Base-by-base conservation (phyloP, 2,113 vertebrate genomes). In the Hystrix cristata region DNA sequence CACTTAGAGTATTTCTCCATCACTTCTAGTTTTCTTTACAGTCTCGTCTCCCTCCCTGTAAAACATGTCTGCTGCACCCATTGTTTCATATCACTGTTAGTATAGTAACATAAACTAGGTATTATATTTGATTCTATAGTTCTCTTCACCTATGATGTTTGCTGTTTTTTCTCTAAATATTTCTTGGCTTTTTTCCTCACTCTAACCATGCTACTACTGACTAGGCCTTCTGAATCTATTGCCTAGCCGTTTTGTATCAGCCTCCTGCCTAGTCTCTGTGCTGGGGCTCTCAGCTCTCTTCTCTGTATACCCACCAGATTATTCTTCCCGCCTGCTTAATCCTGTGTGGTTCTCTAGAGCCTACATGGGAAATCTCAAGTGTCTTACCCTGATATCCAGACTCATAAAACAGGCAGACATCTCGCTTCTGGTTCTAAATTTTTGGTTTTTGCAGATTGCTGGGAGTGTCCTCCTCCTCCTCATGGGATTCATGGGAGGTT, bases 381-480 rank as follows among this genome's bases (percentile, higher is more conserved):
- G 13, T 76, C 12, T 67, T 48, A 27, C 18, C 38, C 34, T 51
- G 10, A 38, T 59, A 15, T 7, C 9, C 55, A 69, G 23, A 34
- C 12, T 67, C 34, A 82, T 76, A 14, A 51, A 31, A 23, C 1
- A 62, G 10, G 14, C 64, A 23, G 57, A 87, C 12, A 16, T 62
- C 80, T 92, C 71, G 60, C 19, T 4, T 76, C 53, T 76, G 7
- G 7, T 38, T 78, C 31, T 25, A n/a, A 23, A 7, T 29, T 82
- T 84, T 86, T 65, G 59, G 3, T 11, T 83, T 10, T 72, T 85
- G 69, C 7, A 34, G 23, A 23, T 7, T 71, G 0, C 43, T 72
- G 14, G 4, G 43, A 72, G n/a, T 5, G 0, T 25, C 1, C 11
- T 51, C 38, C 5, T 3, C 55, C 25, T 5, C 0, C 0, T 76